Evolutionary conservation across 2,888 invertebrate species (phyloP).

Genomic region (Napeogenes inachia): DNA sequence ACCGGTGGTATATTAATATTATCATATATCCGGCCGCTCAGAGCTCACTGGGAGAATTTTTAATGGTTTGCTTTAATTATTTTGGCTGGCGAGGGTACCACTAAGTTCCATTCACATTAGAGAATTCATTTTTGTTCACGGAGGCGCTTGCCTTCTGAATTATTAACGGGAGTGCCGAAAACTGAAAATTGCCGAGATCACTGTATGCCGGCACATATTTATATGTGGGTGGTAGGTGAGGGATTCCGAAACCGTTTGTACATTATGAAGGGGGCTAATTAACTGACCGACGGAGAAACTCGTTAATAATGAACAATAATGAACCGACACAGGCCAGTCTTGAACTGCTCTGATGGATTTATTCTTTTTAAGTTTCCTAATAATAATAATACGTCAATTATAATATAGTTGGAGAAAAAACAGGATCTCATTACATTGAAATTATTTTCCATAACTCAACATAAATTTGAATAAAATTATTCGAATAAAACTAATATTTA

Average conservation of each 20-base stretch:
- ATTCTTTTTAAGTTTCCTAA: neutral
- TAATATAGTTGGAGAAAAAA: no score
- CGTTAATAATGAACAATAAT: constrained; percentile 40
- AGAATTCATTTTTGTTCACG: constrained; percentile 70
- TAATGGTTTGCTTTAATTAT: constrained; percentile 76
- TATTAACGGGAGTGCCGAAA: constrained; percentile 65
- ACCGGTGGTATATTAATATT: constrained; percentile 68
- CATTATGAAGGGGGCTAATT: constrained; percentile 74
- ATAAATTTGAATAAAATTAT: no score
- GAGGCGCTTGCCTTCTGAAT: constrained; percentile 50
- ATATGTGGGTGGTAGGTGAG: constrained; percentile 64
- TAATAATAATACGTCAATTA: neutral
- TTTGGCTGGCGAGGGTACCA: constrained; percentile 56
- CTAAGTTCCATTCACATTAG: constrained; percentile 77
- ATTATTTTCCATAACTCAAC: no score
- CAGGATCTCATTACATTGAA: no score
- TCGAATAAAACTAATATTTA: neutral
- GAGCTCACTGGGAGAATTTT: constrained; percentile 73
- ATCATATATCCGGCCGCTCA: constrained; percentile 72
- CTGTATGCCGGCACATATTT: constrained; percentile 54
- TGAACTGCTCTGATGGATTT: no score
- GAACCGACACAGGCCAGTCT: constrained; percentile 18
- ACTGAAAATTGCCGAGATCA: constrained; percentile 73
- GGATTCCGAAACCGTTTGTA: constrained; percentile 67
- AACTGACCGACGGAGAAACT: constrained; percentile 51